phyloP scores from a whole-genome alignment of 2,113 vertebrate species.

The Suricata suricatta region DNA sequence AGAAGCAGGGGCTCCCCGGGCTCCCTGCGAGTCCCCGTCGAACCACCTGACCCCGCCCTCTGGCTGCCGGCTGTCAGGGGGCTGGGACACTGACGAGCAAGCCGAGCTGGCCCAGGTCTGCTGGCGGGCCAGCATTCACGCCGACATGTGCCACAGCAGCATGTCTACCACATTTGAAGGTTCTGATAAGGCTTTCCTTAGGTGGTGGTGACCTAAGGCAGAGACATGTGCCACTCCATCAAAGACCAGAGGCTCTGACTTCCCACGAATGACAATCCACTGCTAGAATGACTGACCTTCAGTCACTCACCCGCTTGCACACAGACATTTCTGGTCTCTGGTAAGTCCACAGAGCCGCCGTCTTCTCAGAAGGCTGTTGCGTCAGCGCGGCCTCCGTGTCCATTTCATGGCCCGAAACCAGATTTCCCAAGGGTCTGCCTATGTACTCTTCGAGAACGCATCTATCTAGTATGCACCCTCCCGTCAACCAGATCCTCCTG shows the following conservation, averaged over 20 bases:
- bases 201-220: too few species aligned
- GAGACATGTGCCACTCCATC: background rate
- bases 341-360: rapidly evolving
- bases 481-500: background rate
- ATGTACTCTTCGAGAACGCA: background rate
- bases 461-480: background rate
- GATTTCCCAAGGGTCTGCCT: background rate
- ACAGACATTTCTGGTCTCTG: rapidly evolving
- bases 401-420: background rate
- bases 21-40: background rate
- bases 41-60: too few species aligned
- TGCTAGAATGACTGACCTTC: background rate
- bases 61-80: rapidly evolving
- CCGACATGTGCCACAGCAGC: background rate
- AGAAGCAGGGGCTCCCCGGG: background rate
- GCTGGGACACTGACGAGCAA: background rate
- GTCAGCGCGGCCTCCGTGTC: background rate
- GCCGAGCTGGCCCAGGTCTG: background rate
- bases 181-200: background rate
- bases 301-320: rapidly evolving
- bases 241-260: background rate
- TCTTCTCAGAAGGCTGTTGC: background rate
- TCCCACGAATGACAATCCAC: background rate
- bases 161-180: background rate
- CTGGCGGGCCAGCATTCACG: background rate